Evolutionary conservation across 2,888 invertebrate species (phyloP), one percentile per base, ranked within the genome.

Genomic region (Lacanobia oleracea): DNA sequence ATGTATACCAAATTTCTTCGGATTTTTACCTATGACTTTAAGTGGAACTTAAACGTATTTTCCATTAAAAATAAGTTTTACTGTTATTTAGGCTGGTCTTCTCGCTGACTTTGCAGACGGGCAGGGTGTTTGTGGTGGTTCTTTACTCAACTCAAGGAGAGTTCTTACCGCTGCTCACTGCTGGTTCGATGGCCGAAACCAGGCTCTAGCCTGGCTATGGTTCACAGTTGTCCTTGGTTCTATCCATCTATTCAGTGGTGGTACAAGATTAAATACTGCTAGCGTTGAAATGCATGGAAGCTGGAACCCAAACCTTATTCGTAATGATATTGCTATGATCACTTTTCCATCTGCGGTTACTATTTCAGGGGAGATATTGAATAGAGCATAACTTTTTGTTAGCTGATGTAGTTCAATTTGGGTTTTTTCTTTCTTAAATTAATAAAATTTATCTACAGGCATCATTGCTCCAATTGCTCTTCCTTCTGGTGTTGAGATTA

Each of bases 241-340:
- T 4, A 60, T 77, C 14, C 27, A 79, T 1, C 73, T 93, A 16
- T 93, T 90, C 86, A 71, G 60, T 27, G 93, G 93, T 7, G 93
- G 94, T n/a, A 85, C 79, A 18, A 89, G 94, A n/a, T 0, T 89
- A 0, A 56, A 78, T 0, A 87, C 91, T 3, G 87, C 84, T 21
- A 79, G 66, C 1, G 84, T 93, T 3, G 77, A 75, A 8, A 75
- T 83, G 72, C 94, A 94, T 67, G 83, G 87, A 2, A 86, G 79
- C 69, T 94, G 91, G 92, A 69, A 50, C 12, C 91, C 93, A 0
- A 0, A 3, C 0, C 60, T 85, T 2, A 75, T 77, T 33, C 88
- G 89, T 43, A 92, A 94, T 64, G 94, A 94, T 65, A 79, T 94
- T 8, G 93, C 89, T 48, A 75, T 93, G 0, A 85, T 92, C 50